Conservation (phyloP, 2,797 vertebrate genomes). For the Tapirus indicus region DNA sequence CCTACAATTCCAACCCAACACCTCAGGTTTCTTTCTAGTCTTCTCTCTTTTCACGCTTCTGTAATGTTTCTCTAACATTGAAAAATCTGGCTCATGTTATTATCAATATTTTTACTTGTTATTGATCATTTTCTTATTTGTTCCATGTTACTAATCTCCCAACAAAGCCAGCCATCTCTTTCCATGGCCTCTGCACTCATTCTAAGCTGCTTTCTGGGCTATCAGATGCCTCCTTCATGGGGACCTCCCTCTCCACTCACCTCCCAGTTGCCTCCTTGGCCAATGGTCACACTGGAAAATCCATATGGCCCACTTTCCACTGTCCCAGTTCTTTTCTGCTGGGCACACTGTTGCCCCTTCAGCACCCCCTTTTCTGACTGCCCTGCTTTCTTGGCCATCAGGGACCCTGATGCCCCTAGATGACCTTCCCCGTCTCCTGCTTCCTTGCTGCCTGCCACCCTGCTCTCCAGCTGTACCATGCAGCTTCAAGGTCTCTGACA, state of each 20-base stretch:
- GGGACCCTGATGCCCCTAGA: neutral
- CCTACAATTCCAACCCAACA: neutral
- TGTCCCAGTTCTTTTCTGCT: neutral
- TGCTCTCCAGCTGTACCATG: rapidly evolving
- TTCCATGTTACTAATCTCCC: neutral
- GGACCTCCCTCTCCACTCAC: neutral
- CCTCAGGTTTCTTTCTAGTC: neutral
- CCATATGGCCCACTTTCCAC: no score
- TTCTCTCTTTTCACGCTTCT: neutral
- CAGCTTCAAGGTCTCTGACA: neutral
- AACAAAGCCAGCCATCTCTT: neutral
- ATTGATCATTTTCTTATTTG: neutral
- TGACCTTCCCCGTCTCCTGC: neutral
- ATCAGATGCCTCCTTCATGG: neutral
- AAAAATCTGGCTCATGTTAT: neutral
- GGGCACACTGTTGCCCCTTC: neutral
- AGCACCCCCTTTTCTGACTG: rapidly evolving
- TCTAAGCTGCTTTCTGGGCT: neutral
- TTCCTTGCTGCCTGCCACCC: neutral
- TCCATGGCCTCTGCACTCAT: neutral
- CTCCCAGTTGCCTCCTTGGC: neutral
- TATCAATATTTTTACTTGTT: neutral
- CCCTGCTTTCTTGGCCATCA: neutral
- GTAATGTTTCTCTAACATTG: neutral
- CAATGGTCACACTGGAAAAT: neutral